These are phyloP conservation scores for Drosophila ficusphila DNA, from an alignment of 1,140 invertebrate genomes.

Conservation along the genomic window DNA sequence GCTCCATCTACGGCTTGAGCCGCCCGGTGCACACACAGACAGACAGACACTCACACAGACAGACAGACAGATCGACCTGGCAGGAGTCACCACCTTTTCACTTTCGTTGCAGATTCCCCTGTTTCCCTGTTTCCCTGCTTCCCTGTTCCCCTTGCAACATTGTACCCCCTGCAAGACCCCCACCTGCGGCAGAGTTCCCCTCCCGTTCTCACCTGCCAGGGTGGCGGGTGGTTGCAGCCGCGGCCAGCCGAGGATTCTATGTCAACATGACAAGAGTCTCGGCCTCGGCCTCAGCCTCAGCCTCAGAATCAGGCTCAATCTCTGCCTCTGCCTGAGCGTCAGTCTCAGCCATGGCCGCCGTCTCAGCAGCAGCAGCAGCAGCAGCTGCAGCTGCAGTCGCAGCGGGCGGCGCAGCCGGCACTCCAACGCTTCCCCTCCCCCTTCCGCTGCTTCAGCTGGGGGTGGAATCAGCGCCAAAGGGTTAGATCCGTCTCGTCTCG, in stretches of 20 bases:
- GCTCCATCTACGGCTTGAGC: constrained; percentile 6
- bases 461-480: constrained; percentile 33
- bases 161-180: neutral
- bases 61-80: neutral
- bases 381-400: constrained; percentile 8
- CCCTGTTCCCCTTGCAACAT: neutral
- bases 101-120: constrained; percentile 59
- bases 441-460: neutral
- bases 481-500: constrained; percentile 52
- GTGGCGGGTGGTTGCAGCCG: constrained; percentile 19
- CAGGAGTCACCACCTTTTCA: constrained; percentile 73
- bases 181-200: neutral
- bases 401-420: constrained; percentile 6
- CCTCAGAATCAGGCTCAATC: too few relatives aligned
- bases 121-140: neutral
- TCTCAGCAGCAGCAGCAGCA: too few relatives aligned
- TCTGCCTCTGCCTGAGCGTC: too few relatives aligned
- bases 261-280: constrained; percentile 60
- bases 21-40: constrained; percentile 6
- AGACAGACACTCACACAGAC: too few relatives aligned
- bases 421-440: constrained; percentile 49
- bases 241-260: constrained; percentile 66
- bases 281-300: neutral
- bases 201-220: constrained; percentile 56
- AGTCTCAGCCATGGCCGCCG: too few relatives aligned